Evolutionary conservation across 2,113 vertebrate species (phyloP), one percentile per base, ranked within the genome.

Genomic region (Clarias gariepinus): DNA sequence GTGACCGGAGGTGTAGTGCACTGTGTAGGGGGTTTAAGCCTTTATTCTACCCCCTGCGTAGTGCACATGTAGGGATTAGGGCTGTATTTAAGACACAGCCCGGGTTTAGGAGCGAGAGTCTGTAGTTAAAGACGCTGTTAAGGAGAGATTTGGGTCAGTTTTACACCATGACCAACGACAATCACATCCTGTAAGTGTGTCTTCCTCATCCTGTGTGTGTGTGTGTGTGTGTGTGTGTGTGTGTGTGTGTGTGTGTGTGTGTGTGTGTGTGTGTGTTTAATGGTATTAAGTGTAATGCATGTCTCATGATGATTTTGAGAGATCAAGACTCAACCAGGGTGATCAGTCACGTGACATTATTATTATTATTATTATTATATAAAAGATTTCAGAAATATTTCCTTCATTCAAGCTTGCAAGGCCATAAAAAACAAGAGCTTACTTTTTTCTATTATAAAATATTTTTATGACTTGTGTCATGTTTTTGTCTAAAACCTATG

Each of bases 111-210:
- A 58, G 10, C 0, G 16, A 80, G 28, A 23, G 58, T 21, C 15
- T 25, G 36, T 28, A 52, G 73, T 55, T 19, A 12, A 61, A 61
- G n/a, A 1, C 78, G 57, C 19, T 23, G 57, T 23, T 60, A 9
- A 23, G 55, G 5, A 15, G n/a, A 23, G 61, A 8, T 23, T 53
- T 66, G 41, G 25, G 2, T 19, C 18, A 10, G 6, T 23, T 73
- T 8, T 64, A n/a, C 57, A 86, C 83, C 86, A 95, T 96, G 95
- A 93, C 93, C 81, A 93, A 94, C 36, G 90, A 91, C 91, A 87
- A 74, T 41, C 55, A 94, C 1, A 94, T 93, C 71, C 90, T 95
- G 95, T 96, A 41, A 94, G 94, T 94, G 94, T 94, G 74, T 53
- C 21, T 61, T 84, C 12, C 16, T 13, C 60, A 18, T 63, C 57